Evolutionary conservation across 2,888 invertebrate species (phyloP).

Genomic region (Chirona hameri): DNA sequence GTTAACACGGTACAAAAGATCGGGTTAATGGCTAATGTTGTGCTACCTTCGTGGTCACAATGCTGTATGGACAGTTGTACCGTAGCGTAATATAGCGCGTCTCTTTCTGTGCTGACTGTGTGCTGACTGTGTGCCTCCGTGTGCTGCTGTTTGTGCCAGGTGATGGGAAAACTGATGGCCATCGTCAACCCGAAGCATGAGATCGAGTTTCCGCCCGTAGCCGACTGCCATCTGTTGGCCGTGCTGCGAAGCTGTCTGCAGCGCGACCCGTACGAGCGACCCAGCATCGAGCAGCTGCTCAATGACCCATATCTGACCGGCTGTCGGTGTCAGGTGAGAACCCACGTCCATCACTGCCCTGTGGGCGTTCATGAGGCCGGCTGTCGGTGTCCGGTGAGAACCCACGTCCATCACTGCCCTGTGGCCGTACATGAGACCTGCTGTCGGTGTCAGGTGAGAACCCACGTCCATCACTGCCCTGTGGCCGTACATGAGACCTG

Average conservation of each 20-base stretch:
- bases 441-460: not conserved
- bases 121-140: too few relatives aligned
- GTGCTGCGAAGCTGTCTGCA: constrained; percentile 69
- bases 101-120: too few relatives aligned
- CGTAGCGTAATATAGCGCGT: too few relatives aligned
- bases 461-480: not conserved
- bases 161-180: constrained; percentile 66
- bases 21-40: too few relatives aligned
- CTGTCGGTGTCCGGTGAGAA: not conserved
- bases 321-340: not conserved
- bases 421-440: constrained; percentile 1
- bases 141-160: not conserved
- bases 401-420: not conserved
- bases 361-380: not conserved
- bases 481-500: not conserved
- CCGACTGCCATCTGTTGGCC: constrained; percentile 51
- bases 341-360: not conserved
- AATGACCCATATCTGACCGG: constrained; percentile 50
- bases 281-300: constrained; percentile 70
- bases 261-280: constrained; percentile 66
- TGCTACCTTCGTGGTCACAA: too few relatives aligned
- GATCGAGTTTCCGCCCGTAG: constrained; percentile 64
- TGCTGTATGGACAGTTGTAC: too few relatives aligned
- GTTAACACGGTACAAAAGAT: too few relatives aligned
- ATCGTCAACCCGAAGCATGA: constrained; percentile 68